Evolutionary conservation across 2,113 vertebrate species (phyloP).

Genomic region (Ammodytes marinus): DNA sequence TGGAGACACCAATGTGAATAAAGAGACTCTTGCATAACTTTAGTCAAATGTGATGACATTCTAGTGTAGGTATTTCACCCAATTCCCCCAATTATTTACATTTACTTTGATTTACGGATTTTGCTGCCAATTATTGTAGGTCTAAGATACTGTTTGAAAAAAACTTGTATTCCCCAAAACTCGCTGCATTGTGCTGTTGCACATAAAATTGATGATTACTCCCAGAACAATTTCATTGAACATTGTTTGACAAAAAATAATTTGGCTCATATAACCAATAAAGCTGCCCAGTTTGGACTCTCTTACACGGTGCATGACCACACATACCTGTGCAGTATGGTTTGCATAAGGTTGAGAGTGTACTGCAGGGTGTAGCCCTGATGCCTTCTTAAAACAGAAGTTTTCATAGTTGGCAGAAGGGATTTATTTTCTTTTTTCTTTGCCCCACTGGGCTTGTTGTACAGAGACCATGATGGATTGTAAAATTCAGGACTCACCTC

Average conservation of each 20-base stretch:
- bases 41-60: slow-evolving; percentile 24
- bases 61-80: slow-evolving; percentile 7
- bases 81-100: background rate
- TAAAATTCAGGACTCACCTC: slow-evolving; percentile 44
- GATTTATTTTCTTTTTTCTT: background rate
- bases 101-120: background rate
- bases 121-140: background rate
- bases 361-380: slow-evolving; percentile 10
- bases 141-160: background rate
- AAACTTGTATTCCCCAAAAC: background rate
- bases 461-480: slow-evolving; percentile 31
- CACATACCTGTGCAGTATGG: slow-evolving; percentile 47
- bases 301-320: slow-evolving; percentile 34
- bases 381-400: slow-evolving; percentile 35
- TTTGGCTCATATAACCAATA: slow-evolving; percentile 12
- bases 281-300: slow-evolving; percentile 7
- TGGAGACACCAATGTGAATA: slow-evolving; percentile 33
- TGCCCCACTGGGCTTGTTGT: slow-evolving; percentile 24
- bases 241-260: slow-evolving; percentile 17
- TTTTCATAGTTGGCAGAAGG: slow-evolving; percentile 24
- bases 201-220: background rate
- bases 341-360: slow-evolving; percentile 42
- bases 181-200: background rate
- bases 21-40: slow-evolving; percentile 29
- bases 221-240: slow-evolving; percentile 4